Evolutionary conservation across 2,888 invertebrate genomes (phyloP), one percentile per base, ranked within the genome.

Genomic region (Drosophila setosimentum): DNA sequence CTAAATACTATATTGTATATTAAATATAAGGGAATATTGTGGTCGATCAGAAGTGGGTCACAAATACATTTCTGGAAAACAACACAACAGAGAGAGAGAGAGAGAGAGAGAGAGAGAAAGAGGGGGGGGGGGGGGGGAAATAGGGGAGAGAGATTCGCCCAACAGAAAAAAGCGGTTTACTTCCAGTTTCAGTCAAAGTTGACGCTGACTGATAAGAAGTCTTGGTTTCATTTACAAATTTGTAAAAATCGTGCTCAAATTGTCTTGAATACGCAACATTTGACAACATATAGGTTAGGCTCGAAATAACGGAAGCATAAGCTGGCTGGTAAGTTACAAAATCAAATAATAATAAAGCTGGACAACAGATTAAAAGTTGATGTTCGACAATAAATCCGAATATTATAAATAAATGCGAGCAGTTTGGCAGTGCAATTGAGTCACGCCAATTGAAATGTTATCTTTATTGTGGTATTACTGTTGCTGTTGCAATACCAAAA

Each of bases 401-500:
- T 24, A 8, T 24, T 24, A 16, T 3, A 27, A 6, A 7, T 10
- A 33, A 33, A 24, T 53, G 11, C 13, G 27, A n/a, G 7, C 4
- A 55, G 2, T 29, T 40, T 37, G 27, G 54, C 37, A 71, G 67
- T 62, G 66, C 21, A 49, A 45, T 54, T 54, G 51, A 67, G 53
- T 37, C 63, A 37, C 49, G 35, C 5, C n/a, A 33, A 53, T 50
- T 45, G 24, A 7, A 29, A 16, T 53, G 68, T 69, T 78, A 80
- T 78, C 78, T 69, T 32, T 54, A 50, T 48, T 45, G 45, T 32
- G 72, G 59, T 76, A 75, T 54, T 65, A 54, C 54, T 68, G 53
- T 54, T 29, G 51, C 72, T 81, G 83, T 71, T 70, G 86, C 78
- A 83, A 79, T 76, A 67, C 62, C 68, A 64, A 78, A 71, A 66